Conservation (phyloP, 2,113 vertebrate genomes). For the Mesocricetus auratus region DNA sequence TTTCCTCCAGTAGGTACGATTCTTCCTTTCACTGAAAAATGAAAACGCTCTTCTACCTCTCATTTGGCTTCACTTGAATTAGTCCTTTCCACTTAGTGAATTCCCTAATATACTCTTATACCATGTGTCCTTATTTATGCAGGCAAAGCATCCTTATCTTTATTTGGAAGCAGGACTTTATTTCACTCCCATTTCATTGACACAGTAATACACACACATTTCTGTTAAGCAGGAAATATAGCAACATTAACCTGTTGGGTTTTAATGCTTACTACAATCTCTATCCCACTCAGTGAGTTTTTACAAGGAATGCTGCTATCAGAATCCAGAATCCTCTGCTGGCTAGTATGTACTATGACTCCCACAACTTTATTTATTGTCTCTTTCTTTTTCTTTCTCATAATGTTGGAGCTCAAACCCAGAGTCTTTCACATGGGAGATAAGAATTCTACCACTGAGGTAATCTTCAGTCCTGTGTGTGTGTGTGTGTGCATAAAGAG, state of each 20-base stretch:
- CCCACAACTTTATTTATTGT: neutral
- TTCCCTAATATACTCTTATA: neutral
- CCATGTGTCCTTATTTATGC: neutral
- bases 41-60: neutral
- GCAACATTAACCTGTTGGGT: neutral
- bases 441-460: neutral
- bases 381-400: neutral
- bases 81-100: constrained; percentile 7
- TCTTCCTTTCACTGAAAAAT: constrained; percentile 7
- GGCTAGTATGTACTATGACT: neutral
- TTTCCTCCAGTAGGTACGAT: neutral
- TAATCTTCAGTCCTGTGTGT: neutral
- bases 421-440: neutral
- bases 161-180: neutral
- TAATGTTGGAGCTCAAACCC: neutral
- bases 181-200: neutral
- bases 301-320: neutral
- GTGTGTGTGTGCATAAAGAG: neutral
- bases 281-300: neutral
- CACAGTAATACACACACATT: neutral
- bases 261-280: neutral
- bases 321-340: neutral
- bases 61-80: neutral
- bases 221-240: constrained; percentile 41
- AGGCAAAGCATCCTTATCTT: neutral